Conservation (phyloP, 2,113 vertebrate genomes). For the Pseudopipra pipra region DNA sequence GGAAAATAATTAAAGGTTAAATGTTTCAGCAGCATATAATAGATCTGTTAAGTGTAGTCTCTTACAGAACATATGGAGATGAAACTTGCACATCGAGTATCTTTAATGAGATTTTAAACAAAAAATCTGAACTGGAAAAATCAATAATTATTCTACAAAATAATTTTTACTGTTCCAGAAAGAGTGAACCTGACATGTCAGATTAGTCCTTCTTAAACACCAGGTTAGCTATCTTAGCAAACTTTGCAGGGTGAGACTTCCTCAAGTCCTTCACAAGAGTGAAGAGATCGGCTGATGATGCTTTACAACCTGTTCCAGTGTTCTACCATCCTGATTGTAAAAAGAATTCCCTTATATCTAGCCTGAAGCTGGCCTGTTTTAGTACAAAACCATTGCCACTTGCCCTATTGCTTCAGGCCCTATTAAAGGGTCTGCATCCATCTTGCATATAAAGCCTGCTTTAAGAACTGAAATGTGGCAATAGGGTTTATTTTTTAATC, state of each 20-base stretch:
- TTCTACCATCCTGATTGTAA: background rate
- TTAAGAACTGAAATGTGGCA: background rate
- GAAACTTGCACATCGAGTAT: background rate
- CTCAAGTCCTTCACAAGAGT: background rate
- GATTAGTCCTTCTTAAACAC: background rate
- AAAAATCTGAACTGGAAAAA: background rate
- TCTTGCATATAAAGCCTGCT: background rate
- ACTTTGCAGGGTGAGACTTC: background rate
- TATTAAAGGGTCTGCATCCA: background rate
- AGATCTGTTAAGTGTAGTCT: background rate
- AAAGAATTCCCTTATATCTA: background rate
- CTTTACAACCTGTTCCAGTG: background rate
- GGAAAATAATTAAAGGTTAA: background rate
- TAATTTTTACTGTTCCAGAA: background rate
- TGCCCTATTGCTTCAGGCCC: rapidly evolving
- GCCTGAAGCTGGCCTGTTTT: background rate
- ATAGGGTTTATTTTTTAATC: background rate
- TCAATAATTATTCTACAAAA: background rate
- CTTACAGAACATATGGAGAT: background rate
- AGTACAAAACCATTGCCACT: background rate
- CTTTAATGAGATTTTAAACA: background rate
- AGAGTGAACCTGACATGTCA: background rate
- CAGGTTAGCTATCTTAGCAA: background rate
- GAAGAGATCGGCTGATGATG: background rate
- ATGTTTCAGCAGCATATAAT: background rate